Evolutionary conservation across 37 sponge, comb jelly and placozoan genomes (phyloP), one percentile per base, ranked within the genome.

Genomic region (Hexactinellida sp.): DNA sequence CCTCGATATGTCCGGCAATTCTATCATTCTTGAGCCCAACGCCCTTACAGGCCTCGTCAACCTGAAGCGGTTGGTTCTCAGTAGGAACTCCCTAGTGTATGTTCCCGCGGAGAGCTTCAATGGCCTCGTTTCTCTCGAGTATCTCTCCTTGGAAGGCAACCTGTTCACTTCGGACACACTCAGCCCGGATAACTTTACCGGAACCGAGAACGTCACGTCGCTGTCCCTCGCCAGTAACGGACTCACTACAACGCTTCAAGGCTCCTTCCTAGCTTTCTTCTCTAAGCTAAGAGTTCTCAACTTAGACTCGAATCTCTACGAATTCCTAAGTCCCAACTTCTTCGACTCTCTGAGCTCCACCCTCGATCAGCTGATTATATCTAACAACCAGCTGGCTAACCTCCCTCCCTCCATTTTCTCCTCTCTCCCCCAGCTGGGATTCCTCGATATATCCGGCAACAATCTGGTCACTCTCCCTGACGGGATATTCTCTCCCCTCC

Each of bases 401-500:
- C 34, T 63, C 3, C 76, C 76, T 21, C 19, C 34, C 25, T 63
- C 76, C 21, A 63, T 63, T 21, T 63, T 63, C 34, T 32, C 30
- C 25, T 21, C 1, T n/a, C 34, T 63, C 1, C 3, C 76, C 34
- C 76, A 63, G 76, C 76, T 63, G 34, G 5, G 3, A 32, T 23
- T 63, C 76, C 76, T 63, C 76, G 76, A 63, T 63, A 21, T 63
- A 63, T 63, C 76, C 34, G 54, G 38, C 37, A 86, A 86, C 38
- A 54, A 5, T 30, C 82, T 86, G 38, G 36, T 19, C 10, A 54
- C 55, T 16, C 55, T 86, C 24, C 55, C 86, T 9, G 38, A 36
- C 23, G 37, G 55, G 0, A 55, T 54, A 3, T 86, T 86, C 86
- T 55, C 86, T 0, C 21, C 63, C 76, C 76, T 63, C 3, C 5